Base-by-base conservation (phyloP, 37 sponge, comb jelly and placozoan genomes). In the Sycon ciliatum region DNA sequence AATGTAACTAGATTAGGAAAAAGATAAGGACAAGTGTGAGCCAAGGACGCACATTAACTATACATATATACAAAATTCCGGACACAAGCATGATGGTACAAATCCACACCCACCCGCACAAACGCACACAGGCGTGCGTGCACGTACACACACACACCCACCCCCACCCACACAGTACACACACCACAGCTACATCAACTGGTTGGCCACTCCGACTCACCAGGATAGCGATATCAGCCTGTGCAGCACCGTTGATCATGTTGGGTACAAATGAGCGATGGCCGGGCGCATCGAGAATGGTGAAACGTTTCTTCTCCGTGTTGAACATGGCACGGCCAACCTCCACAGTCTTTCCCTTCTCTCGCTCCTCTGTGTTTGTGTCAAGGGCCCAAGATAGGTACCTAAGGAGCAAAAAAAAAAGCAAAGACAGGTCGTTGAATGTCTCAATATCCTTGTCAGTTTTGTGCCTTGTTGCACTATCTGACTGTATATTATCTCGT, bases 331-430 rank as follows among this genome's bases (percentile, higher is more conserved):
- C 99, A 32, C 99, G 73, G 0, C 99, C 99, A 13, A 89, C 87
- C 63, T 97, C 99, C 38, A 97, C 99, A 38, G 99, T 97, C 56
- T 92, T 97, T 0, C 99, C 99, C 95, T 91, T 58, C 56, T 92
- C 89, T 64, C 99, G 77, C 67, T 97, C 99, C 66, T 97, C 94
- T 49, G 76, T 83, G 82, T 97, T 92, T 23, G 93, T 89, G 71
- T 97, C 99, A 39, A 97, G 87, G 0, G 99, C 93, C 99, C 99
- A 97, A 0, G 99, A 88, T 22, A 92, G 72, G 79, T 89, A 92
- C 73, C 68, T 46, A 26, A 66, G n/a, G 23, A 71, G n/a, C 56
- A 71, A 4, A 3, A 6, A 36, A 9, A 24, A 31, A 9, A 33
- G 38, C 30, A 4, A 3, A 33, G 4, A 33, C 4, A 7, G n/a